These are phyloP conservation scores for Kradibia gibbosae DNA, from an alignment of 1,140 invertebrate species.

Conservation along the genomic window DNA sequence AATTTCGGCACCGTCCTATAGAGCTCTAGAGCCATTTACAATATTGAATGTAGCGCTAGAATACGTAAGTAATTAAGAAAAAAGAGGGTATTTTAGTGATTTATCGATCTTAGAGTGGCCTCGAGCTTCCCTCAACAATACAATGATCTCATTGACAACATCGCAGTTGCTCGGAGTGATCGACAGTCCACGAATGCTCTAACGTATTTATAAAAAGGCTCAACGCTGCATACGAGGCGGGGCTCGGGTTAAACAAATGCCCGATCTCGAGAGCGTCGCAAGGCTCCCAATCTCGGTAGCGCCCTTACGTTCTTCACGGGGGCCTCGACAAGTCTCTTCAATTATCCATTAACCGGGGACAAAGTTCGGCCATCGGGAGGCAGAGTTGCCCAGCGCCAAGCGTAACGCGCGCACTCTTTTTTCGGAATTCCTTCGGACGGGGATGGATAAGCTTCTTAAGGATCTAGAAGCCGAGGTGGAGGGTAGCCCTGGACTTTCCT, in stretches of 20 bases:
- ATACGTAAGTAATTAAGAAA: neutral
- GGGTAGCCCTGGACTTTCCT: too few species aligned
- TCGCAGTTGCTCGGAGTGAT: neutral
- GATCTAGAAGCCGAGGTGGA: too few species aligned
- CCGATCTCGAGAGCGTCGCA: neutral
- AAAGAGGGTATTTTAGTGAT: constrained; percentile 10
- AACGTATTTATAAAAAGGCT: constrained; percentile 23
- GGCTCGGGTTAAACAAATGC: neutral
- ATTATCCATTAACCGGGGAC: too few species aligned
- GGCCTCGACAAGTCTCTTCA: too few species aligned
- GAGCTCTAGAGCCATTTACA: neutral
- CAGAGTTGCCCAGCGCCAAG: neutral
- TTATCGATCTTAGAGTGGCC: constrained; percentile 29
- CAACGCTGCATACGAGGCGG: neutral
- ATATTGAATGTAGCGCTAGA: neutral
- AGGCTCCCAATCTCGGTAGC: too few species aligned
- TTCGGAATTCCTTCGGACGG: too few species aligned
- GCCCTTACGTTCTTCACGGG: too few species aligned
- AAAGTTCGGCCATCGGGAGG: neutral
- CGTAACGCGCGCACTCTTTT: too few species aligned
- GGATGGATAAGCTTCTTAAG: too few species aligned
- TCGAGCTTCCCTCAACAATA: neutral
- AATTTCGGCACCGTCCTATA: neutral
- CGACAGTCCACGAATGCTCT: neutral
- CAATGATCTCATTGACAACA: constrained; percentile 1